phyloP scores from a whole-genome alignment of 1,140 invertebrate genomes.

The Bombus cullumanus region DNA sequence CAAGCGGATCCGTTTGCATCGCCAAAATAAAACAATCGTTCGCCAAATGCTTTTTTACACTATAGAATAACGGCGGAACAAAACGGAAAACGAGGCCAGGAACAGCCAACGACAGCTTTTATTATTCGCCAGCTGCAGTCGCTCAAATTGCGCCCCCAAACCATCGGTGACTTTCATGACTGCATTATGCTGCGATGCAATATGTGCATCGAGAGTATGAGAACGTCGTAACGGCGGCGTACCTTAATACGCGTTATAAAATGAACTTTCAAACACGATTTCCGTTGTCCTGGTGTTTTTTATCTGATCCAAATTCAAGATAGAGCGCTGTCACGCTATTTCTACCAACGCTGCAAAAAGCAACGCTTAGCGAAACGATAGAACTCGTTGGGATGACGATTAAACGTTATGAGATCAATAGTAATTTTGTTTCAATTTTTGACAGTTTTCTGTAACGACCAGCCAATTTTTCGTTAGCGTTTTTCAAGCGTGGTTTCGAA shows the following conservation, averaged over 20 bases:
- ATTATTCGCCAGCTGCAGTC: slow-evolving; percentile 60
- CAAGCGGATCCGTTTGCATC: neutral
- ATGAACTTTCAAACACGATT: slow-evolving; percentile 52
- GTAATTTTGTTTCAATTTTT: neutral
- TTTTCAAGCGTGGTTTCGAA: too few species aligned
- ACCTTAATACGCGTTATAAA: slow-evolving; percentile 59
- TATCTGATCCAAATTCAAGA: slow-evolving; percentile 29
- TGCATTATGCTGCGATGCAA: slow-evolving; percentile 52
- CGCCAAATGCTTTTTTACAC: neutral
- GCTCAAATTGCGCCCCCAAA: slow-evolving; percentile 34
- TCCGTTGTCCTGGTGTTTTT: neutral
- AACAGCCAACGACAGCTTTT: slow-evolving; percentile 25
- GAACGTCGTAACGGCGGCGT: slow-evolving; percentile 28
- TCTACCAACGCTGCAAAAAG: neutral
- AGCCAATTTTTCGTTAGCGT: neutral
- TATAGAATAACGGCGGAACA: slow-evolving; percentile 1
- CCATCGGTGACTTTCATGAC: slow-evolving; percentile 55
- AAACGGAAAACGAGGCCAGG: neutral
- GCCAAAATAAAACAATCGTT: neutral
- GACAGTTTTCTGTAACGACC: too few species aligned
- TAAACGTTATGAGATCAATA: neutral
- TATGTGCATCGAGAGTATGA: slow-evolving; percentile 64
- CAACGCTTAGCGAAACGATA: slow-evolving; percentile 4
- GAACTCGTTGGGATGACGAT: neutral
- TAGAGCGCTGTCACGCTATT: neutral